A percentile compares a stretch with the other conserved stretches of the same genome.
These are phyloP conservation scores for Triops cancriformis DNA, from an alignment of 1,140 invertebrate genomes.

Conservation along the genomic window DNA sequence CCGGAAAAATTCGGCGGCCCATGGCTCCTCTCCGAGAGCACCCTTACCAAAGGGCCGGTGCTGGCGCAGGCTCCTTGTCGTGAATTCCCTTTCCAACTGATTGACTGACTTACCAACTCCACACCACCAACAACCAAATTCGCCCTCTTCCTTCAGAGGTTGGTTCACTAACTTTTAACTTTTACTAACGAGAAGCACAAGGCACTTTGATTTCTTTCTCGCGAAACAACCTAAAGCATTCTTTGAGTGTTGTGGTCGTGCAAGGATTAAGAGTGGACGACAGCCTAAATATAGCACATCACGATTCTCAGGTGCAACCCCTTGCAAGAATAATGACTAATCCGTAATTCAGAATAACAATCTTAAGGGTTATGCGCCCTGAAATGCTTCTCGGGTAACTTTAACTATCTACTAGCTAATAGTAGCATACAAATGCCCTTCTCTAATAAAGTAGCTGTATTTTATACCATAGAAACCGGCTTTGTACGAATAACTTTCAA, in stretches of 20 bases:
- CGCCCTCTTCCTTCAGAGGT: slow-evolving; percentile 12
- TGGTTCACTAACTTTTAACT: slow-evolving; percentile 2
- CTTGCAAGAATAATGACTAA: neutral
- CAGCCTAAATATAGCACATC: neutral
- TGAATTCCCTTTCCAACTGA: slow-evolving; percentile 4
- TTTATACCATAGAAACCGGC: neutral
- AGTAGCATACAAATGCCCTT: too few relatives aligned
- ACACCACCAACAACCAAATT: slow-evolving; percentile 13
- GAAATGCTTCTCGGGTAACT: too few relatives aligned
- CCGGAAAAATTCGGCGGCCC: slow-evolving; percentile 63
- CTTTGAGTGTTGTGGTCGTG: neutral
- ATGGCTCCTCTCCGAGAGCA: slow-evolving; percentile 77
- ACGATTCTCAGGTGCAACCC: neutral
- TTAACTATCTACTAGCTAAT: too few relatives aligned
- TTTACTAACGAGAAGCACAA: neutral
- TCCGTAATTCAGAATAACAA: neutral
- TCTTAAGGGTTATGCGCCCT: too few relatives aligned
- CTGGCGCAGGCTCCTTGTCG: slow-evolving; percentile 33
- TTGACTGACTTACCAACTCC: slow-evolving; percentile 13
- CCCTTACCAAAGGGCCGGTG: slow-evolving; percentile 84
- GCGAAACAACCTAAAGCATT: neutral
- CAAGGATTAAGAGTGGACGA: neutral
- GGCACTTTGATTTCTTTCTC: neutral
- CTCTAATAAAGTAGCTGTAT: too few relatives aligned
- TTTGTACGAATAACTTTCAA: neutral